A percentile compares a stretch with the other conserved stretches of the same genome.
Evolutionary conservation across 2,113 vertebrate species (phyloP).

Genomic region (Delphinapterus leucas): DNA sequence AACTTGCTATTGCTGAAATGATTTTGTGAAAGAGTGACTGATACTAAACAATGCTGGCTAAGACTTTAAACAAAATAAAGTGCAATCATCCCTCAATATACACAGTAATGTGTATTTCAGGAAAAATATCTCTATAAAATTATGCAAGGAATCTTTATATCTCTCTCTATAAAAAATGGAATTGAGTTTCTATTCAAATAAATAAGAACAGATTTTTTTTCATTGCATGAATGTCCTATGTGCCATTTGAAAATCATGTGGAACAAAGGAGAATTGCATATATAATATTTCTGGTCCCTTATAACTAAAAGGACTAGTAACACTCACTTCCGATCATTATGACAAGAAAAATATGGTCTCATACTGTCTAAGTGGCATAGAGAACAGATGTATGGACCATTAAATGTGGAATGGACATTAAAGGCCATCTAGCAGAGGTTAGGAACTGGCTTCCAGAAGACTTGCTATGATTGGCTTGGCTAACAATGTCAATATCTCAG

Average conservation of each 20-base stretch:
- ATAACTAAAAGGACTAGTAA: background rate
- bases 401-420: background rate
- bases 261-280: background rate
- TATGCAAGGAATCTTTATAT: background rate
- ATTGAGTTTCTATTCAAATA: background rate
- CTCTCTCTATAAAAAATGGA: background rate
- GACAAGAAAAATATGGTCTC: background rate
- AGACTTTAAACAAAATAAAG: background rate
- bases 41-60: background rate
- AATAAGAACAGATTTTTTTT: background rate
- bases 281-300: background rate
- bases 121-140: background rate
- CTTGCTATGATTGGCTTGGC: background rate
- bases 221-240: accelerated
- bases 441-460: background rate
- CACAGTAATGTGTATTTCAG: background rate
- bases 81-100: background rate
- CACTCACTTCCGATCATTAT: background rate
- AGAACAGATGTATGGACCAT: background rate
- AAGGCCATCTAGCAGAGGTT: background rate
- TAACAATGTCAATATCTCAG: background rate
- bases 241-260: background rate
- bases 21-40: background rate
- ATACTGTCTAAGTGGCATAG: background rate
- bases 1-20: background rate